Evolutionary conservation across 2,113 vertebrate species (phyloP).

Genomic region (Glaucomys volans): DNA sequence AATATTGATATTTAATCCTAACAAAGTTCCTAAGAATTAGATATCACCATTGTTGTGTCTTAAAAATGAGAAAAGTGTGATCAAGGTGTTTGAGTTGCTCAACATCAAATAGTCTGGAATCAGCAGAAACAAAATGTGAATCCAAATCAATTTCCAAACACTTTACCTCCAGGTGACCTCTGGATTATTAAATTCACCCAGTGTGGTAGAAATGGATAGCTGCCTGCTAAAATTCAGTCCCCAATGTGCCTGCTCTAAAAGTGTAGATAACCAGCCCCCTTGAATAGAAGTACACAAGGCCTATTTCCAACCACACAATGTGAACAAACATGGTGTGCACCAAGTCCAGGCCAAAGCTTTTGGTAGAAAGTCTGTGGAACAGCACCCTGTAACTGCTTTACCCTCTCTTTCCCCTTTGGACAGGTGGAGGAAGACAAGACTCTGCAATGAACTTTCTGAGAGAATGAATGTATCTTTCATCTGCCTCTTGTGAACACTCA

Average conservation of each 20-base stretch:
- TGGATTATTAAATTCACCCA: not conserved
- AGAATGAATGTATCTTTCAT: not conserved
- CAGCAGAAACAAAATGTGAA: not conserved
- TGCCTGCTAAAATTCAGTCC: not conserved
- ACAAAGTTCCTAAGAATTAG: not conserved
- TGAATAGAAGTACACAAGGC: not conserved
- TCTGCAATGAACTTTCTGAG: not conserved
- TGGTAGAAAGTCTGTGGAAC: not conserved
- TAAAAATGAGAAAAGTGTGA: not conserved
- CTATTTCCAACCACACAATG: not conserved
- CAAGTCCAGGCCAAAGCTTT: not conserved
- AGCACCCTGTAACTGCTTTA: not conserved
- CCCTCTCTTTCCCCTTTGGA: not conserved
- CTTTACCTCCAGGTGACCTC: not conserved
- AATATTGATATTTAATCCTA: not conserved
- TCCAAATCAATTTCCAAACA: not conserved
- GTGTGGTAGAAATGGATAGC: not conserved
- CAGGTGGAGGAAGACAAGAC: not conserved
- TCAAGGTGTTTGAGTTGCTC: not conserved
- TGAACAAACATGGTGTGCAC: not conserved
- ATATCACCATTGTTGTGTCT: not conserved
- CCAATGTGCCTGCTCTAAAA: not conserved
- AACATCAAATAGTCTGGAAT: not conserved
- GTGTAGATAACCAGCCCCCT: no score
- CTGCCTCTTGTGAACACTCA: not conserved